A percentile compares a stretch with the other conserved stretches of the same genome.
These are phyloP conservation scores for Tiliacea citrago DNA, from an alignment of 2,888 invertebrate species.

Conservation along the genomic window DNA sequence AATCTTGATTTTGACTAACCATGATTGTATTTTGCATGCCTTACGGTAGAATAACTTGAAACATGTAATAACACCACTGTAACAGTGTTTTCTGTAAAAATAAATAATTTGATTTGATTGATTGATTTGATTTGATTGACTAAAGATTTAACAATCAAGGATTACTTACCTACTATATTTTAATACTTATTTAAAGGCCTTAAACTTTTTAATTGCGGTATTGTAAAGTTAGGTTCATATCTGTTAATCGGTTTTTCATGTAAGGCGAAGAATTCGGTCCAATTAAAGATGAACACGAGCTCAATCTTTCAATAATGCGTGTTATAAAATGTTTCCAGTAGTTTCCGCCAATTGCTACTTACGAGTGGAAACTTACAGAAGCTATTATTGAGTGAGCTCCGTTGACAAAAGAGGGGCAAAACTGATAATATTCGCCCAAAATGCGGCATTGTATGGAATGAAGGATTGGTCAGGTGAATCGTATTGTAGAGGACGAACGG, in stretches of 20 bases:
- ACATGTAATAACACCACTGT: not conserved
- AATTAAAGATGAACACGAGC: too few relatives aligned
- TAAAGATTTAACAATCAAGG: too few relatives aligned
- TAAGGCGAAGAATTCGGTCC: too few relatives aligned
- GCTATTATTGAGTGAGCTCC: not conserved
- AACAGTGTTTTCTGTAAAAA: not conserved
- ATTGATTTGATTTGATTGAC: too few relatives aligned
- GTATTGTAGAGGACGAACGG: not conserved
- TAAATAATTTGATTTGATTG: not conserved
- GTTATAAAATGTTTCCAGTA: not conserved
- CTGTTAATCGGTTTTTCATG: too few relatives aligned
- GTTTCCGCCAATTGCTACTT: not conserved
- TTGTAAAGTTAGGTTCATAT: too few relatives aligned
- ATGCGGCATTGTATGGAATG: not conserved
- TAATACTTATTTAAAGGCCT: too few relatives aligned
- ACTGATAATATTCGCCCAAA: not conserved
- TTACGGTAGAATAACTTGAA: not conserved
- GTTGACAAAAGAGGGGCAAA: not conserved
- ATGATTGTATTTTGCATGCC: not conserved
- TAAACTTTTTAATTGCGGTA: too few relatives aligned
- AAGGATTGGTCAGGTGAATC: not conserved
- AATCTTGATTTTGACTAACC: not conserved
- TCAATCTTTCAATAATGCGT: too few relatives aligned
- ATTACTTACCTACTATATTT: too few relatives aligned
- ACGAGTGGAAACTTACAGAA: not conserved